phyloP scores from a whole-genome alignment of 2,113 vertebrate species.

The Psilopsiagon aymara region DNA sequence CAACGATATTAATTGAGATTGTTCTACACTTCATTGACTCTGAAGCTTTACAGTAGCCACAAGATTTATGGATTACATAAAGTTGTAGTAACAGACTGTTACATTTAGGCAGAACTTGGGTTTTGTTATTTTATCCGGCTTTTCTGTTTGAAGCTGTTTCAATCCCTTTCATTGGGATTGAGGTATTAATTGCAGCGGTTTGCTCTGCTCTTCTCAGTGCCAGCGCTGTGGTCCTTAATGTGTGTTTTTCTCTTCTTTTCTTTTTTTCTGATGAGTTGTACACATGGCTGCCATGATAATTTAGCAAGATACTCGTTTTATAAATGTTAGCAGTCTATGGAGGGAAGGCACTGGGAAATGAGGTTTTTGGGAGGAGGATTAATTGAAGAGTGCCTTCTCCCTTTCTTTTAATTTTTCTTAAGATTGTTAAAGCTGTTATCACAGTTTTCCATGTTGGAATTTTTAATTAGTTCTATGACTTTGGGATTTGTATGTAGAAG shows the following conservation, averaged over 20 bases:
- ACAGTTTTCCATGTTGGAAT: conserved; percentile 44
- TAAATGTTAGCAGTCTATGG: not conserved
- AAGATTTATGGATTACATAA: not conserved
- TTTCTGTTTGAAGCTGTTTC: not conserved
- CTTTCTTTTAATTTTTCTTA: conserved; percentile 38
- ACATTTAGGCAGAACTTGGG: not conserved
- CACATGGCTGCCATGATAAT: not conserved
- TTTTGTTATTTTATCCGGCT: not conserved
- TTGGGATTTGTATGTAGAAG: conserved; percentile 43
- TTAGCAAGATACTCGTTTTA: not conserved
- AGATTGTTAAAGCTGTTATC: conserved; percentile 43
- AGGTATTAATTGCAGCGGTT: not conserved
- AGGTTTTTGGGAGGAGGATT: not conserved
- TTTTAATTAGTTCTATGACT: conserved; percentile 46
- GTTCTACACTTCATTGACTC: not conserved
- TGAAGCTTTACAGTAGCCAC: not conserved
- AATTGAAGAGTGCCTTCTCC: conserved; percentile 31
- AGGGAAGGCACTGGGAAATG: not conserved
- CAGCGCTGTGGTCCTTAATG: not conserved
- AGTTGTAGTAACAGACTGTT: not conserved
- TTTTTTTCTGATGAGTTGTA: not conserved
- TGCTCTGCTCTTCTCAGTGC: not conserved
- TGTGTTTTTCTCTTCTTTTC: not conserved
- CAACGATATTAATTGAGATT: not conserved
- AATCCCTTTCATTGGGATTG: not conserved